Percentiles rank a stretch among this genome's conserved stretches.
Conservation (phyloP, 2,797 vertebrate species). For the Artibeus jamaicensis region DNA sequence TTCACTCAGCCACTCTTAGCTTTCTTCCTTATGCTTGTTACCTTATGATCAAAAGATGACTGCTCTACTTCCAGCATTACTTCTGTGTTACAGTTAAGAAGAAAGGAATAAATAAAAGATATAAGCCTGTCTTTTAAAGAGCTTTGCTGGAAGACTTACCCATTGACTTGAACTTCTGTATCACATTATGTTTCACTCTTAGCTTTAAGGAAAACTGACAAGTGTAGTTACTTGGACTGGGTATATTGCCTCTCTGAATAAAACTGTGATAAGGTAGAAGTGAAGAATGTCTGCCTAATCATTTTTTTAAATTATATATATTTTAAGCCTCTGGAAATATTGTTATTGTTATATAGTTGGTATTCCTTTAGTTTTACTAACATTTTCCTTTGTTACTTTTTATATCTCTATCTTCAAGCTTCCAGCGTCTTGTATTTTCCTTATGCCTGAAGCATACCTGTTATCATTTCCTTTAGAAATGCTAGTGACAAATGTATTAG, state of each 20-base stretch:
- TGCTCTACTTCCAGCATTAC: not conserved
- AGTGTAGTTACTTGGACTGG: not conserved
- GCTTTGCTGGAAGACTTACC: not conserved
- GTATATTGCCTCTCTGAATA: not conserved
- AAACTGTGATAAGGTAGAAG: not conserved
- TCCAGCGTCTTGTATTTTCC: not conserved
- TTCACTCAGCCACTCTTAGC: not conserved
- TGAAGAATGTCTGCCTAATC: not conserved
- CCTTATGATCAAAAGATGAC: not conserved
- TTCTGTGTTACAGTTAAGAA: not conserved
- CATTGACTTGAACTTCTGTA: not conserved
- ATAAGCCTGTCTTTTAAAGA: not conserved
- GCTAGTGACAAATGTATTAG: not conserved
- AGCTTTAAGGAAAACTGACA: not conserved
- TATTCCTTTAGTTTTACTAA: conserved; percentile 28
- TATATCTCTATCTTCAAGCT: not conserved
- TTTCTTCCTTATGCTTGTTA: not conserved
- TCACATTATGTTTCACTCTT: not conserved
- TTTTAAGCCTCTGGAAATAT: not conserved
- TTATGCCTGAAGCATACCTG: not conserved
- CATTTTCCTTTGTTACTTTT: not conserved
- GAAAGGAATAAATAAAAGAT: not conserved
- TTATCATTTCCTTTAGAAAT: conserved; percentile 21
- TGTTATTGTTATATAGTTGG: not conserved
- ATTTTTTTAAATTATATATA: not conserved